These are phyloP conservation scores for Taenaris catops DNA, from an alignment of 2,888 invertebrate species.

Conservation along the genomic window DNA sequence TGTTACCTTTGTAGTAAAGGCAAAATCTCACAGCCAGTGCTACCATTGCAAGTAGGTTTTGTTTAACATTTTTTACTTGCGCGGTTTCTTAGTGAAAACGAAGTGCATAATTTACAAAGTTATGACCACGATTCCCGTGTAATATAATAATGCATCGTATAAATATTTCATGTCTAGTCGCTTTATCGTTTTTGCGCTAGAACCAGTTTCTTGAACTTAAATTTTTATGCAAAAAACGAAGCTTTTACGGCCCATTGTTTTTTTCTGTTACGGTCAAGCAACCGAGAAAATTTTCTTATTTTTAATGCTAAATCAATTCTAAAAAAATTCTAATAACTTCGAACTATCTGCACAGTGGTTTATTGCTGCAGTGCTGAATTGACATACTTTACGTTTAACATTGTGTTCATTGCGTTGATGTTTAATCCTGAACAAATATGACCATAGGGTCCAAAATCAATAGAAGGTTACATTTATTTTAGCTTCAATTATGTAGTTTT, in stretches of 20 bases:
- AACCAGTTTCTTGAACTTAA: conserved; percentile 56
- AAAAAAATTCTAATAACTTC: no score
- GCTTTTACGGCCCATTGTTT: conserved; percentile 43
- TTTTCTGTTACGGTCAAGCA: conserved; percentile 35
- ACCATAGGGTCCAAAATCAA: conserved; percentile 21
- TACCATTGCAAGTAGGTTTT: no score
- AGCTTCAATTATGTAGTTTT: conserved; percentile 34
- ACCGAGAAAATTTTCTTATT: conserved; percentile 20
- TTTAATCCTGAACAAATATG: conserved; percentile 22
- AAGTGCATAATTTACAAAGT: conserved; percentile 73
- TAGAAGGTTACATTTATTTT: conserved; percentile 27
- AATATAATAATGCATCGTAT: conserved; percentile 76
- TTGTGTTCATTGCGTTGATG: no score
- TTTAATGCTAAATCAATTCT: conserved; percentile 10
- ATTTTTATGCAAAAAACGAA: conserved; percentile 50
- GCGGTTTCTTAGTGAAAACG: conserved; percentile 66
- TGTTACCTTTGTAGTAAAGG: conserved; percentile 27
- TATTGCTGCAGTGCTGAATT: no score
- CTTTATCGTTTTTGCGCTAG: conserved; percentile 66
- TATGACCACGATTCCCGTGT: conserved; percentile 73
- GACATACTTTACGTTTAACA: no score
- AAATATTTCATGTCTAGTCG: conserved; percentile 71
- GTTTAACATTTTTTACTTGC: conserved; percentile 19
- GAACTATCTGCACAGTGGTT: no score
- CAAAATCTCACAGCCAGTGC: no score